Evolutionary conservation across 2,113 vertebrate genomes (phyloP), one percentile per base, ranked within the genome.

Genomic region (Embiotoca jacksoni): DNA sequence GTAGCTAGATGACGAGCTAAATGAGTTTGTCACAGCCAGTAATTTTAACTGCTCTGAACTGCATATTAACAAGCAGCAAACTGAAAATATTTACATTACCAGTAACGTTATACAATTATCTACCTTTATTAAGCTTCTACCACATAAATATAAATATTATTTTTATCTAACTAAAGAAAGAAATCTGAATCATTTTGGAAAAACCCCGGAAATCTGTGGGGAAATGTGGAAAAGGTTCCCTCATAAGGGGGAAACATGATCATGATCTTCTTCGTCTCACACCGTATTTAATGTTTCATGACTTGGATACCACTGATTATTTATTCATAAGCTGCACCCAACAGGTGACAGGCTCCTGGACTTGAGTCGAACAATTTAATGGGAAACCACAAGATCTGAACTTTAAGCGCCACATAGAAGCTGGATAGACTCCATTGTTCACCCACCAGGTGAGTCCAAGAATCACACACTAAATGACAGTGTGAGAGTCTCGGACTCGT

Each of bases 291-390:
- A 33, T 57, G 83, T 92, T 87, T 72, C 91, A 41, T 2, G 15
- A 47, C 84, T 65, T 63, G 55, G 30, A 65, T 53, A 67, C 57
- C 62, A 9, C 53, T 4, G 23, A 86, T 93, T 60, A 68, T 78
- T 91, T 87, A 92, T 93, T 91, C 56, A 92, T 86, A 7, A 57
- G 6, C 36, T 62, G 5, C 66, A 47, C 55, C 68, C 72, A 41
- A 4, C 79, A 82, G 75, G 81, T 87, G 87, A 80, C 59, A 52
- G 58, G 8, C 62, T 78, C 39, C 39, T 78, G 54, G 36, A 41
- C 6, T 1, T 63, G 7, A 0, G 30, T 35, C 60, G 60, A 23
- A 32, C 31, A 52, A 53, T 32, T 52, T 53, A 41, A 56, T 23
- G 23, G n/a, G 16, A 63, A 47, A 56, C 37, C 31, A 58, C 52